phyloP scores from a whole-genome alignment of 2,113 vertebrate genomes.

The Zootoca vivipara region DNA sequence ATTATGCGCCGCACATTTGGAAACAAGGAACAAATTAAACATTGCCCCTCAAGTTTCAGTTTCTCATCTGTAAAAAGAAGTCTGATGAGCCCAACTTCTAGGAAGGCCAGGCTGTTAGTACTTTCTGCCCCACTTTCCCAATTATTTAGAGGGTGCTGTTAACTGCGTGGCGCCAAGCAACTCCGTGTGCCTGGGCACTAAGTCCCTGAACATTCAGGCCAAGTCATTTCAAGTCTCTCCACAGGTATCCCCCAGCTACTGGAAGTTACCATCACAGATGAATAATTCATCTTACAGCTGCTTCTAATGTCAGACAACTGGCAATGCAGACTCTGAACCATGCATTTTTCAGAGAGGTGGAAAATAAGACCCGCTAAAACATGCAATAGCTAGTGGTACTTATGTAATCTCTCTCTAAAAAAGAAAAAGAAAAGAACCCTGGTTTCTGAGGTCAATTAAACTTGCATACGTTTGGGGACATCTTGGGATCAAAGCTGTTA shows the following conservation, averaged over 20 bases:
- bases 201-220: background rate
- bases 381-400: background rate
- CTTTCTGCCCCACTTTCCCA: background rate
- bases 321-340: constrained; percentile 1
- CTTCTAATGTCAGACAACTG: constrained; percentile 3
- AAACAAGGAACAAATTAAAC: background rate
- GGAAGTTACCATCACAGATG: background rate
- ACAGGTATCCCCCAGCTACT: background rate
- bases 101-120: background rate
- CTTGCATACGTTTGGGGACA: background rate
- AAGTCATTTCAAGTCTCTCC: constrained; percentile 1
- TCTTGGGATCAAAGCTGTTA: background rate
- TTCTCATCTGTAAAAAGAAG: background rate
- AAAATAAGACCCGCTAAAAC: background rate
- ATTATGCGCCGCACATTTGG: background rate
- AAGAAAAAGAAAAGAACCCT: background rate
- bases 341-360: background rate
- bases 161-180: constrained; percentile 7
- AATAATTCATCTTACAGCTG: constrained; percentile 19
- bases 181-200: too few species aligned
- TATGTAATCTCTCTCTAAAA: background rate
- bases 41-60: background rate
- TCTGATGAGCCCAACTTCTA: too few species aligned
- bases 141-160: background rate
- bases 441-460: background rate